Conservation (phyloP, 2,113 vertebrate species). For the Notarius lentiginosus region DNA sequence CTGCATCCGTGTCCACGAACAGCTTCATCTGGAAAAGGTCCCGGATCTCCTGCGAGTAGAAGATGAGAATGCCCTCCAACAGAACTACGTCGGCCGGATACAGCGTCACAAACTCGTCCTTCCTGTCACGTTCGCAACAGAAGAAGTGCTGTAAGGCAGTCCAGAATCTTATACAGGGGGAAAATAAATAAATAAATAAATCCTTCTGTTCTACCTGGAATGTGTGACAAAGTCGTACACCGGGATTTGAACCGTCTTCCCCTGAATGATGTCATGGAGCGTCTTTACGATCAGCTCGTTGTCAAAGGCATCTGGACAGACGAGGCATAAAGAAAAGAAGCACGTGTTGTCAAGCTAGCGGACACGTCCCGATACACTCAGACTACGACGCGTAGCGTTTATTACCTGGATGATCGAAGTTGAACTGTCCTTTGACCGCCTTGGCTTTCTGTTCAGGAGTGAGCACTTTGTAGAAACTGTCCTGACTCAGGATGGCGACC, state of each 20-base stretch:
- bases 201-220: constrained; percentile 79
- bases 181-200: too few relatives aligned
- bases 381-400: neutral
- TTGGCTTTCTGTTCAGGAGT: constrained; percentile 94
- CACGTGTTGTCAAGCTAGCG: neutral
- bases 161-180: too few relatives aligned
- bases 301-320: constrained; percentile 90
- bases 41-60: constrained; percentile 93
- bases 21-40: constrained; percentile 98
- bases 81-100: constrained; percentile 96
- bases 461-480: constrained; percentile 94
- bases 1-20: constrained; percentile 94
- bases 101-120: constrained; percentile 89
- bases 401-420: constrained; percentile 97
- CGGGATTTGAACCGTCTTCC: constrained; percentile 91
- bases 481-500: constrained; percentile 96
- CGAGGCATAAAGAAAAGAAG: neutral
- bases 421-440: constrained; percentile 94
- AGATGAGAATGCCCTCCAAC: constrained; percentile 95
- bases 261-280: constrained; percentile 83
- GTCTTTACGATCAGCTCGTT: constrained; percentile 92
- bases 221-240: constrained; percentile 96
- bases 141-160: too few relatives aligned
- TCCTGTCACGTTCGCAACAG: constrained; percentile 71
- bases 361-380: neutral